These are phyloP conservation scores for Varecia variegata DNA, from an alignment of 2,797 vertebrate genomes.

Conservation along the genomic window DNA sequence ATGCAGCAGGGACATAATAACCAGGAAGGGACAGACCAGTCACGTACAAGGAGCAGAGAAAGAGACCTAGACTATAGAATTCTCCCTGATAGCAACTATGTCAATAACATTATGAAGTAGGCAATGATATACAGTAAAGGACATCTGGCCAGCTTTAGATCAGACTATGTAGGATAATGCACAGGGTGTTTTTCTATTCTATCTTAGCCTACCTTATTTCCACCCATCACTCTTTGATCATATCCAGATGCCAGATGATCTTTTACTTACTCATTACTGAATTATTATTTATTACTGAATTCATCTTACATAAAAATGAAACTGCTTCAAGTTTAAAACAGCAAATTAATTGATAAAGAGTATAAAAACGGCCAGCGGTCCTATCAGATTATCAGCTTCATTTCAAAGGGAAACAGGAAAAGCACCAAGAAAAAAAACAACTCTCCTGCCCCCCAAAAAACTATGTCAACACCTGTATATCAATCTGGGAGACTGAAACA, in stretches of 20 bases:
- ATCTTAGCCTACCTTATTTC: too few relatives aligned
- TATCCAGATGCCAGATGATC: constrained; percentile 41
- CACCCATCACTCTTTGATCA: constrained; percentile 12
- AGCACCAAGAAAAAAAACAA: constrained; percentile 13
- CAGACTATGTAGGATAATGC: constrained; percentile 72
- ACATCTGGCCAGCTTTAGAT: constrained; percentile 64
- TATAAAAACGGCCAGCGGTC: constrained; percentile 77
- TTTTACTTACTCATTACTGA: neutral
- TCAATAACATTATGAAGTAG: constrained; percentile 72
- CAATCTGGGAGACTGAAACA: neutral
- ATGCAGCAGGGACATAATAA: neutral
- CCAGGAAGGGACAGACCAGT: neutral
- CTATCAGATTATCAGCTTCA: constrained; percentile 76
- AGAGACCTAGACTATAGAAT: constrained; percentile 17
- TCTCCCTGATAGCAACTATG: constrained; percentile 32
- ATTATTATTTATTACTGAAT: too few relatives aligned
- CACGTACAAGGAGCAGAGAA: neutral
- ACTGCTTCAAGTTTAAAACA: constrained; percentile 83
- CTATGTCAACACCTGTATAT: neutral
- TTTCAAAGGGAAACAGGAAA: constrained; percentile 79
- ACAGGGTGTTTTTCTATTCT: constrained; percentile 16
- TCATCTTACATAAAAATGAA: constrained; percentile 80
- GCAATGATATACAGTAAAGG: constrained; percentile 72
- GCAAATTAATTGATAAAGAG: constrained; percentile 83
- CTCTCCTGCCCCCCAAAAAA: constrained; percentile 52